Evolutionary conservation across 2,113 vertebrate species (phyloP).

Genomic region (Nematolebias whitei): DNA sequence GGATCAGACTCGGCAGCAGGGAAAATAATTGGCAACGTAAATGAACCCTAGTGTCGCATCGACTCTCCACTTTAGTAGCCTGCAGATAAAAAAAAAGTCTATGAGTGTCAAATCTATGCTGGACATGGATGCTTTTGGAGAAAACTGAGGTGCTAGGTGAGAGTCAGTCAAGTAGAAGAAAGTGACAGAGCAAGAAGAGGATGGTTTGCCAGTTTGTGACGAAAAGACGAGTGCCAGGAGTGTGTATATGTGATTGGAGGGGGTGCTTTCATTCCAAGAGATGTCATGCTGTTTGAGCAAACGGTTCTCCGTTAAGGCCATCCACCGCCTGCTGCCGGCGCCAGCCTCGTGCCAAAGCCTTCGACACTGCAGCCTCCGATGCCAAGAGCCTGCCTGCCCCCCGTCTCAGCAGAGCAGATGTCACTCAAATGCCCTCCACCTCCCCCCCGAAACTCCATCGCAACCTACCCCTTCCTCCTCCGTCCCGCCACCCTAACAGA

Average conservation of each 20-base stretch:
- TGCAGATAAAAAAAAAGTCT: constrained; percentile 55
- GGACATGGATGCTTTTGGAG: constrained; percentile 38
- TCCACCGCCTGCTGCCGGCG: constrained; percentile 86
- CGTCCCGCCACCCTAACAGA: too few species aligned
- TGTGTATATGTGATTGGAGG: constrained; percentile 43
- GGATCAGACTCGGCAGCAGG: constrained; percentile 40
- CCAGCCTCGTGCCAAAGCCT: constrained; percentile 82
- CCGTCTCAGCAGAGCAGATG: too few species aligned
- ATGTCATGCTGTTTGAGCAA: constrained; percentile 95
- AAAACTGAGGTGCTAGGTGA: constrained; percentile 53
- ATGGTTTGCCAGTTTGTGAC: constrained; percentile 36
- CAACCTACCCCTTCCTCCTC: too few species aligned
- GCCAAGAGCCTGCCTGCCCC: constrained; percentile 81
- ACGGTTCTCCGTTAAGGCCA: constrained; percentile 89
- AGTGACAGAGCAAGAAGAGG: constrained; percentile 38
- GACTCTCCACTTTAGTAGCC: constrained; percentile 36
- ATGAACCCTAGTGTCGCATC: constrained; percentile 27
- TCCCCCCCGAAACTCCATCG: too few species aligned
- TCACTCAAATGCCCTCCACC: too few species aligned
- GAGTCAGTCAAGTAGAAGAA: constrained; percentile 47
- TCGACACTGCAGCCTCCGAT: constrained; percentile 62
- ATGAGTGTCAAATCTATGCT: constrained; percentile 19
- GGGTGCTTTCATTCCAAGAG: constrained; percentile 92
- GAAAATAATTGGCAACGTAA: constrained; percentile 54
- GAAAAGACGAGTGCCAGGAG: constrained; percentile 24